Evolutionary conservation across 1,140 invertebrate species (phyloP), one percentile per base, ranked within the genome.

Genomic region (Drosophila nigrodunni): DNA sequence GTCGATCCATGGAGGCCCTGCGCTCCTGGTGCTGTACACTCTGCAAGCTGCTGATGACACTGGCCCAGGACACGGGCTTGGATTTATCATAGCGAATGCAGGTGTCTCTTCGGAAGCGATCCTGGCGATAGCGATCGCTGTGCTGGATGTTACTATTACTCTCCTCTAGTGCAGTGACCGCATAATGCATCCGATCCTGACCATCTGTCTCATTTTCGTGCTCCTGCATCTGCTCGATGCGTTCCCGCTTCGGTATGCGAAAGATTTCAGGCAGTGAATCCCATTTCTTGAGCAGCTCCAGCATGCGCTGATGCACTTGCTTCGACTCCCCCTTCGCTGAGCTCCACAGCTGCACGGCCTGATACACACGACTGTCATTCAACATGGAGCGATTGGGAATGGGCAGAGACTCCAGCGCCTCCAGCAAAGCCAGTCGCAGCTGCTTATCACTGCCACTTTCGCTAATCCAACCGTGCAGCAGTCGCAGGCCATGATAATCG

Each of bases 331-430:
- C 43, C 75, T 93, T 92, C 21, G 86, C 72, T 34, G 2, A 34
- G 2, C 95, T 93, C 97, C 97, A 98, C 78, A 95, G 95, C 91
- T 98, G 95, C 47, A 99, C 95, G 13, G 97, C 94, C 18, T 94
- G 95, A 82, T 95, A 94, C 50, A 99, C 96, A 90, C 98, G 97
- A 83, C 97, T 98, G 78, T 99, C 98, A 90, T 97, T 96, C 2
- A 99, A 93, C 93, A 98, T 96, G 0, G 97, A 98, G 92, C 97
- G 98, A 92, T 98, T 98, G 2, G 97, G 95, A 67, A 99, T 98
- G 5, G 98, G 98, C 59, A 99, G 93, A 49, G 95, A 95, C 59
- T 95, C 95, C 41, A 98, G 92, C 0, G 97, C 96, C 76, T 96
- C 95, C n/a, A 98, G 92, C 77, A 98, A 95, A 80, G 96, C 95